These are phyloP conservation scores for Campopleginae sp. DNA, from an alignment of 2,888 invertebrate genomes.

Conservation along the genomic window DNA sequence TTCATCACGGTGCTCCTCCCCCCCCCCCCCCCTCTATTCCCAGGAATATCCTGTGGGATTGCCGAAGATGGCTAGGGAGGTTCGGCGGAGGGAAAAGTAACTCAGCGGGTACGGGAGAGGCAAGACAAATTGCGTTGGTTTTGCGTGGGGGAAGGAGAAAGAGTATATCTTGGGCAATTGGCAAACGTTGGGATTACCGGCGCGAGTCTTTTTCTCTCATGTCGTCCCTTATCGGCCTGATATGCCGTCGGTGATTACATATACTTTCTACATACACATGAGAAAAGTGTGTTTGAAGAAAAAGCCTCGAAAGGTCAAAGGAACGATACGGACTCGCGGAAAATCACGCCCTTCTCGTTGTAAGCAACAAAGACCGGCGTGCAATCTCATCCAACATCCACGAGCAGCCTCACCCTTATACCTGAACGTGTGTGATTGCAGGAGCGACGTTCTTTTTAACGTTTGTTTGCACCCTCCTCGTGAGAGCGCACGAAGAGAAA, in stretches of 20 bases:
- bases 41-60: conserved; percentile 27
- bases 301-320: neutral
- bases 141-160: conserved; percentile 54
- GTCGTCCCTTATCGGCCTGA: conserved; percentile 58
- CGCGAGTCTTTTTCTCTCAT: conserved; percentile 58
- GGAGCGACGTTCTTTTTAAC: conserved; percentile 35
- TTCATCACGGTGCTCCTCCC: conserved; percentile 74
- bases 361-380: neutral
- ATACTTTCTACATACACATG: conserved; percentile 11
- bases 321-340: neutral
- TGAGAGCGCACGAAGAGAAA: conserved; percentile 2
- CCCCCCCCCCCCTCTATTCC: conserved; percentile 11
- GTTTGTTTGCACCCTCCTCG: conserved; percentile 60
- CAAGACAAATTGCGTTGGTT: conserved; percentile 77
- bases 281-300: neutral
- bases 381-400: conserved; percentile 23
- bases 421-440: conserved; percentile 46
- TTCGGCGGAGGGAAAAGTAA: conserved; percentile 42
- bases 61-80: conserved; percentile 25
- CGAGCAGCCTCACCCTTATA: conserved; percentile 13
- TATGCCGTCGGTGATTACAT: conserved; percentile 44
- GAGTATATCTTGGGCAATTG: conserved; percentile 76
- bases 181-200: conserved; percentile 72
- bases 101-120: conserved; percentile 47
- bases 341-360: neutral